Percentiles rank a stretch among this genome's conserved stretches.
Conservation (phyloP, 30 jellyfish, hydroid and myxozoan genomes). For the Turritopsis rubra region DNA sequence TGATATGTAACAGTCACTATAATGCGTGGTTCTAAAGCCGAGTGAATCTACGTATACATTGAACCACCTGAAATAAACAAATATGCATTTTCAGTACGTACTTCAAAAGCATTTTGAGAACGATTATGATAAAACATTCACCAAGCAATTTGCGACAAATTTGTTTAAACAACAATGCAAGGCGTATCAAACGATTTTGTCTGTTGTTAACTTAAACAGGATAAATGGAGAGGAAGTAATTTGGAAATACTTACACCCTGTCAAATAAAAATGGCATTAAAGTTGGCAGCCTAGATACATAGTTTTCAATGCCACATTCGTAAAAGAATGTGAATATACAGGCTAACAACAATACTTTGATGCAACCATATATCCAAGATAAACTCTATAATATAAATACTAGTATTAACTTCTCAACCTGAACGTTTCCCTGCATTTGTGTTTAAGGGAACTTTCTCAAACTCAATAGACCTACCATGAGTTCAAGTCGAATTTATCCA, state of each 20-base stretch:
- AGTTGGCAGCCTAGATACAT: neutral
- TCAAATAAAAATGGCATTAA: neutral
- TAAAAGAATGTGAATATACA: neutral
- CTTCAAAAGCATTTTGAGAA: too few relatives aligned
- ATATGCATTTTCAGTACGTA: neutral
- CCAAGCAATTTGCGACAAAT: too few relatives aligned
- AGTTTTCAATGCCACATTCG: neutral
- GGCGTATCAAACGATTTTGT: neutral
- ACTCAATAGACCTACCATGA: too few relatives aligned
- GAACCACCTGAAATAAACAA: neutral
- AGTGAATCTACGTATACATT: neutral
- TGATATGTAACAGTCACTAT: neutral
- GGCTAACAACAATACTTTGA: neutral
- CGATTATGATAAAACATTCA: too few relatives aligned
- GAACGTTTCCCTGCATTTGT: neutral
- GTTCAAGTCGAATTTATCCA: too few relatives aligned
- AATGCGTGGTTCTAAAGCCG: neutral
- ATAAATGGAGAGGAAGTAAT: neutral
- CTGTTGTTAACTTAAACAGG: neutral
- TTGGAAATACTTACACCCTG: neutral
- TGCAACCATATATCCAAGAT: neutral
- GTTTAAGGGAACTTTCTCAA: too few relatives aligned
- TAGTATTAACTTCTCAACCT: too few relatives aligned
- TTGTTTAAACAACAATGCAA: too few relatives aligned
- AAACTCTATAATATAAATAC: neutral